Conservation (phyloP, 1,140 invertebrate species). For the Cyclina sinensis region DNA sequence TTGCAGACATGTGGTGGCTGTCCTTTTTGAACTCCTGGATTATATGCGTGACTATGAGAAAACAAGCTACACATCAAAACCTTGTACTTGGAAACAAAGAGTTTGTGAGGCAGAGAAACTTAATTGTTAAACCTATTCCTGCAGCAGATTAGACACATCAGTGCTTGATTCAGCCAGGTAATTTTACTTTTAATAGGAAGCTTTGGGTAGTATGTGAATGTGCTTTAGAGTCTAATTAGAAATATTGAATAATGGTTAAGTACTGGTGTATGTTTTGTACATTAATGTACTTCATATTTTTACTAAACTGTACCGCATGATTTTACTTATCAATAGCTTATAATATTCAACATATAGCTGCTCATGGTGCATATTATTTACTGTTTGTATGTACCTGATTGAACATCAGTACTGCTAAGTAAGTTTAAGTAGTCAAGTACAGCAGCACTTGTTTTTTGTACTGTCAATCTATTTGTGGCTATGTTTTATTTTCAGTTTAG, state of each 20-base stretch:
- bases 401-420: too few relatives aligned
- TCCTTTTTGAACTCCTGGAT: constrained; percentile 31
- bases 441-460: too few relatives aligned
- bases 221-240: too few relatives aligned
- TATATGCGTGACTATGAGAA: neutral
- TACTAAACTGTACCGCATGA: neutral
- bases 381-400: neutral
- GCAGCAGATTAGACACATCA: constrained; percentile 35
- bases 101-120: neutral
- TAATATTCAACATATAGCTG: neutral
- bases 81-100: constrained; percentile 40
- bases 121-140: neutral
- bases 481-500: neutral
- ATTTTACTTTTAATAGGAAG: too few relatives aligned
- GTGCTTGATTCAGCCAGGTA: neutral
- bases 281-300: neutral
- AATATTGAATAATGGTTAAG: too few relatives aligned
- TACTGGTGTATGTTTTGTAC: too few relatives aligned
- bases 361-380: neutral
- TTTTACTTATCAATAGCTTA: neutral
- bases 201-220: too few relatives aligned
- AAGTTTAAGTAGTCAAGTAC: too few relatives aligned
- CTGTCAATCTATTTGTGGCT: too few relatives aligned
- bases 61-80: neutral
- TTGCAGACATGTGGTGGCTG: constrained; percentile 48